Evolutionary conservation across 2,113 vertebrate genomes (phyloP), one percentile per base, ranked within the genome.

Genomic region (Geothlypis trichas): DNA sequence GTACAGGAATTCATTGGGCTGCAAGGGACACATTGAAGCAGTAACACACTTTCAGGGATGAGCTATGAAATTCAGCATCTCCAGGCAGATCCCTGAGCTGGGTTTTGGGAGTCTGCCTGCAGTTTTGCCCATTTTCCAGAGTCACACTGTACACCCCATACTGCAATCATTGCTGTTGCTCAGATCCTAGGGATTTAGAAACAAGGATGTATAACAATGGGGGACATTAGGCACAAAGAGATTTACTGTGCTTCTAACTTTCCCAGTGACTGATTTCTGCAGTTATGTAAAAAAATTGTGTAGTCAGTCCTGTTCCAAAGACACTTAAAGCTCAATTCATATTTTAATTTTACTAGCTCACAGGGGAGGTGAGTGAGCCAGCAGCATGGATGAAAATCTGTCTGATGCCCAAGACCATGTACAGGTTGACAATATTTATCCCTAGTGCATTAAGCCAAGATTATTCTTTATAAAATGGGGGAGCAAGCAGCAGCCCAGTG

Each of bases 301-400:
- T 44, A 55, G 52, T 61, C 37, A 37, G 22, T 61, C 65, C 79
- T 80, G 35, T 74, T 96, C 65, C 61, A 92, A 78, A 86, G 84
- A 31, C 68, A 24, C 79, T 90, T 84, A 77, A 61, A 67, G 44
- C 69, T 93, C 67, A 89, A 30, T 77, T 92, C 65, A 22, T 78
- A 82, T 80, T 94, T 93, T 86, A 85, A 74, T 90, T 96, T 95
- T 31, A 47, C 68, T 75, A 63, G 75, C 65, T 89, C 37, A 13
- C 41, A 19, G 49, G 75, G 52, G 59, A 92, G 61, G 31, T 2
- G 0, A 63, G n/a, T 37, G 54, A 94, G 87, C 71, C 87, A 79
- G 78, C 84, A 87, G 85, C 65, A 52, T 4, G 31, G 24, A 41
- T 78, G 79, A 75, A 85, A 93, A 87, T 54, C 68, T 77, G 14